Evolutionary conservation across 2,797 vertebrate genomes (phyloP), one percentile per base, ranked within the genome.

Genomic region (Eulemur rubriventer): DNA sequence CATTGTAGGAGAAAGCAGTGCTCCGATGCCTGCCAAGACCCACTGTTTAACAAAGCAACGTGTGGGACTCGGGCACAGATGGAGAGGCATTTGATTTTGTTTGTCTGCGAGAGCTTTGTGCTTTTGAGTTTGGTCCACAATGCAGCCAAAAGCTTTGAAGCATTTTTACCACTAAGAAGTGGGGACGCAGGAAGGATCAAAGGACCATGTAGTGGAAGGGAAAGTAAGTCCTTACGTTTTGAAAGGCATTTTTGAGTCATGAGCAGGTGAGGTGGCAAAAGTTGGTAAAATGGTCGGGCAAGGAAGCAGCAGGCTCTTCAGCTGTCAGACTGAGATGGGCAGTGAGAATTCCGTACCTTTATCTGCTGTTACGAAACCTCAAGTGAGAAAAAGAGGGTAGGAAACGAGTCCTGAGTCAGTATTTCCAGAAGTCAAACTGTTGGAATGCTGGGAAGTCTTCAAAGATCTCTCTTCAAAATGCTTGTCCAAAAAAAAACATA

Each of bases 371-470:
- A 55, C 13, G 72, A 97, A 88, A 94, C 35, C 46, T 87, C 9
- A 33, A 11, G 48, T 72, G 38, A 95, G 38, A 33, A 18, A 67
- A 65, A 88, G 73, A 43, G 33, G 35, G 26, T 63, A 92, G 61
- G 41, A 43, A 81, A 24, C 33, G 61, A 82, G 73, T 67, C 55
- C 67, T 4, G 35, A 79, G 89, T 91, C 46, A 33, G 0, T 70
- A 52, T 85, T 97, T 96, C 70, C 76, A 57, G 89, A 95, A 96
- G 89, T 79, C 69, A 86, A 38, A 59, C 48, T 57, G 24, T 57
- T 57, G 24, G 79, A 76, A 70, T 41, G 59, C 9, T 50, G 50
- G 50, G 26, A 35, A 35, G 35, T 85, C 55, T 84, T 78, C 20
- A 4, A 75, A 89, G 82, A 82, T 4, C 0, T 48, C 63, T 79